phyloP scores from a whole-genome alignment of 2,888 invertebrate genomes.

The Lycaena phlaeas region DNA sequence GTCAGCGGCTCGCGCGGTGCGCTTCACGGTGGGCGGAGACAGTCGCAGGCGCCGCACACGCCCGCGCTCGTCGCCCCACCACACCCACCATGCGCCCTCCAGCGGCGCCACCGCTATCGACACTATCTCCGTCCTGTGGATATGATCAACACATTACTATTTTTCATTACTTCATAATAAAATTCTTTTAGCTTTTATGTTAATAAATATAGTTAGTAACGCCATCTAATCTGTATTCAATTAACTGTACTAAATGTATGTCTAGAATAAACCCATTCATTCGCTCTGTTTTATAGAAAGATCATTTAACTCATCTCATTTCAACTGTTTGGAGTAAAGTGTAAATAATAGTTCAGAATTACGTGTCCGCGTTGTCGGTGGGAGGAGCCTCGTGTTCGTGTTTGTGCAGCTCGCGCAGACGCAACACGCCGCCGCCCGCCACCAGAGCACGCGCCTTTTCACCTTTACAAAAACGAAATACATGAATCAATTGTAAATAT shows the following conservation, averaged over 20 bases:
- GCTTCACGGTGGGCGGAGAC: constrained; percentile 21
- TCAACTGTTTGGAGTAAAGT: too few species aligned
- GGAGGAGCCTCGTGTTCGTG: constrained; percentile 32
- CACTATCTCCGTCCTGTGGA: constrained; percentile 30
- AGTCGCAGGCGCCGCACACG: constrained; percentile 26
- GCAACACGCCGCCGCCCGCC: constrained; percentile 75
- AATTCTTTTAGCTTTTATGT: too few species aligned
- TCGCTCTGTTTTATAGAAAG: too few species aligned
- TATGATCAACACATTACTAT: too few species aligned
- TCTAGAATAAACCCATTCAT: too few species aligned
- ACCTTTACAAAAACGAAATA: constrained; percentile 40
- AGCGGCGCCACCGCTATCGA: constrained; percentile 32
- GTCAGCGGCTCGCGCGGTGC: constrained; percentile 12
- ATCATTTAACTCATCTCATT: too few species aligned
- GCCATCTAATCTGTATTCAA: too few species aligned
- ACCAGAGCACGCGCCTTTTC: constrained; percentile 76
- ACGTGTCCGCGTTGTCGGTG: constrained; percentile 16
- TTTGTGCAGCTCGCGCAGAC: constrained; percentile 76
- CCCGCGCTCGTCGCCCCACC: constrained; percentile 45
- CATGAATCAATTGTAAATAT: too few species aligned
- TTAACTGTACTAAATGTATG: too few species aligned
- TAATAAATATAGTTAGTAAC: too few species aligned
- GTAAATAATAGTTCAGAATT: too few species aligned
- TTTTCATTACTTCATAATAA: too few species aligned
- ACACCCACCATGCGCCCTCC: constrained; percentile 40